phyloP scores from a whole-genome alignment of 2,113 vertebrate species.

The Dolichotis patagonum region DNA sequence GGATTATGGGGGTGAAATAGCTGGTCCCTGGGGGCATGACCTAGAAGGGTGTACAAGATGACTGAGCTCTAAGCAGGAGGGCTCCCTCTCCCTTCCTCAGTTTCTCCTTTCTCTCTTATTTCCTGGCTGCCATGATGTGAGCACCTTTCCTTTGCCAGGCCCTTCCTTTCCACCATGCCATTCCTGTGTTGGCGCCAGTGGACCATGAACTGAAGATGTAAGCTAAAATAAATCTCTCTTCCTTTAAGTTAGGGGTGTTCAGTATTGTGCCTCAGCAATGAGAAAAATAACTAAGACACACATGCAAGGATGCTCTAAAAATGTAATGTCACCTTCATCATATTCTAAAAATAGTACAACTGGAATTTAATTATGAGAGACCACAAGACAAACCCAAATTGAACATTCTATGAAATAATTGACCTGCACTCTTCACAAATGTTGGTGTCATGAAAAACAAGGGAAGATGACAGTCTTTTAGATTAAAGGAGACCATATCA shows the following conservation, averaged over 20 bases:
- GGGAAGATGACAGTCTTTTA: background rate
- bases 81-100: background rate
- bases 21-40: background rate
- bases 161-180: background rate
- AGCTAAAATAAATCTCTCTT: background rate
- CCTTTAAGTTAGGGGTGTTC: background rate
- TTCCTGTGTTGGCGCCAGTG: background rate
- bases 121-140: background rate
- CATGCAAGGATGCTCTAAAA: background rate
- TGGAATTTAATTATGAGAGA: background rate
- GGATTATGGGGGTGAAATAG: background rate
- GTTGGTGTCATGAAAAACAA: background rate
- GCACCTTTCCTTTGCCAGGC: background rate
- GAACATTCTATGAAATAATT: background rate
- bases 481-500: background rate
- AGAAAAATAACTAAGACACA: background rate
- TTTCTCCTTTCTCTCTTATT: background rate
- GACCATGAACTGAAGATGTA: background rate
- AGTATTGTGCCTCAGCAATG: background rate
- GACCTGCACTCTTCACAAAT: background rate
- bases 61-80: background rate
- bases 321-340: background rate
- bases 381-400: background rate
- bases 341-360: background rate
- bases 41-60: background rate